Evolutionary conservation across 2,797 vertebrate species (phyloP).

Genomic region (Aldrovandia affinis): DNA sequence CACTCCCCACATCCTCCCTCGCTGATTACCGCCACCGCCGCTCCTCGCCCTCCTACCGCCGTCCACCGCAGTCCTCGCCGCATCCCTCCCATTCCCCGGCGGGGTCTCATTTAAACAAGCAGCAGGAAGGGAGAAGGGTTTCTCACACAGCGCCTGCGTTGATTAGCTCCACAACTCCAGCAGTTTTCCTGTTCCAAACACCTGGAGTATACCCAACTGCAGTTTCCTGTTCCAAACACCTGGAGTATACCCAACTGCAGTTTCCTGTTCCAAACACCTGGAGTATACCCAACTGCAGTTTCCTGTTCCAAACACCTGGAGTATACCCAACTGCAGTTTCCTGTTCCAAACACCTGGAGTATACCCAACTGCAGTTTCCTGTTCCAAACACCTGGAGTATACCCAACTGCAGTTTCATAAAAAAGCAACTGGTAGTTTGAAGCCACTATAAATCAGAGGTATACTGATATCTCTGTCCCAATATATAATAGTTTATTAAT

Average conservation of each 20-base stretch:
- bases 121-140: not conserved
- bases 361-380: not conserved
- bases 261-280: no score
- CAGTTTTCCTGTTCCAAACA: not conserved
- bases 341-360: no score
- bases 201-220: no score
- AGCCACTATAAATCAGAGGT: not conserved
- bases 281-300: not conserved
- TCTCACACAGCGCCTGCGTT: not conserved
- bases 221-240: no score
- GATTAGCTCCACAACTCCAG: not conserved
- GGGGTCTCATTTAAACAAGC: constrained; percentile 19
- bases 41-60: not conserved
- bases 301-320: not conserved
- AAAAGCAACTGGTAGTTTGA: not conserved
- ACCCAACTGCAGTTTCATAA: not conserved
- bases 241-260: no score
- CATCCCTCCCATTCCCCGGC: not conserved
- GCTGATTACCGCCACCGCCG: constrained; percentile 37
- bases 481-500: not conserved
- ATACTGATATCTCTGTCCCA: not conserved
- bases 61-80: not conserved
- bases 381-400: no score
- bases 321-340: not conserved
- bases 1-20: constrained; percentile 45